phyloP scores from a whole-genome alignment of 2,113 vertebrate genomes.

The Phaetusa simplex region DNA sequence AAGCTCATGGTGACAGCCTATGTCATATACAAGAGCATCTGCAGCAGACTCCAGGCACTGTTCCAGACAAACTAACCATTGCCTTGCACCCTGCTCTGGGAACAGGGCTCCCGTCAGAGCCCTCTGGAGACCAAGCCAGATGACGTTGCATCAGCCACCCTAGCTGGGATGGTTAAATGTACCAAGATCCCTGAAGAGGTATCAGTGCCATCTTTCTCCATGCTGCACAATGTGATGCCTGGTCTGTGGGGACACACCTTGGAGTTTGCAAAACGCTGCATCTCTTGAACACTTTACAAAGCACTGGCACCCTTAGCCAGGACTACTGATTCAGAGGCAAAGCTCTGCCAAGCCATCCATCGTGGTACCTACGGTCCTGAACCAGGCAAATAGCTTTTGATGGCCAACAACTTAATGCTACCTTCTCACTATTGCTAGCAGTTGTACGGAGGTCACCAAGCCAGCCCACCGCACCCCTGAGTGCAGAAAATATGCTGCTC shows the following conservation, averaged over 20 bases:
- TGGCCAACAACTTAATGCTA: not conserved
- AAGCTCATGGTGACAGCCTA: fast-evolving
- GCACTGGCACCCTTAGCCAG: not conserved
- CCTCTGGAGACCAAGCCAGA: not conserved
- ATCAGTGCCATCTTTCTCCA: not conserved
- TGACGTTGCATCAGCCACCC: not conserved
- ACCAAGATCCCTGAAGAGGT: not conserved
- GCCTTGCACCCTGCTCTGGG: not conserved
- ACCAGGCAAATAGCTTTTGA: not conserved
- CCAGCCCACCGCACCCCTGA: not conserved
- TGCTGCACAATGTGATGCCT: not conserved
- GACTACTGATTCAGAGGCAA: not conserved
- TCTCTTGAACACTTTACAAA: not conserved
- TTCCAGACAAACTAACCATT: not conserved
- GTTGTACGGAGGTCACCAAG: not conserved
- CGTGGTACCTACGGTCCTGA: fast-evolving
- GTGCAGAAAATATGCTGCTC: not conserved
- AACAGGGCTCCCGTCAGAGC: not conserved
- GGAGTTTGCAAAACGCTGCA: not conserved
- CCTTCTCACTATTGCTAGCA: not conserved
- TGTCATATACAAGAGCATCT: not conserved
- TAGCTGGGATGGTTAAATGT: not conserved
- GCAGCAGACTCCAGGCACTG: not conserved
- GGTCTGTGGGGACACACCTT: not conserved
- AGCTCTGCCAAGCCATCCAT: not conserved